Conservation (phyloP, 2,113 vertebrate genomes). For the Sus scrofa region T2T-Sscrofa CM000824.6:206599501-206600000, state of each 20-base stretch:
- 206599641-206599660: neutral
- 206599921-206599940: conserved; percentile 15
- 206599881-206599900: neutral
- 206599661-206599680: neutral
- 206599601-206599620: neutral
- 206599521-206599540: neutral
- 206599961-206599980: neutral
- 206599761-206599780: no score
- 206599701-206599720: neutral
- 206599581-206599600: neutral
- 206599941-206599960: neutral
- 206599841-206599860: neutral
- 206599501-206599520: neutral
- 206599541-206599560: neutral
- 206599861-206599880: neutral
- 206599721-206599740: neutral
- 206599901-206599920: neutral
- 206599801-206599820: neutral
- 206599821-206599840: neutral
- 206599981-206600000: neutral
- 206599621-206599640: neutral
- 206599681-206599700: neutral
- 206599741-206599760: neutral
- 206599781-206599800: neutral
- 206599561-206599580: neutral